Conservation (phyloP, 2,888 invertebrate species). For the Mimachlamys varia region DNA sequence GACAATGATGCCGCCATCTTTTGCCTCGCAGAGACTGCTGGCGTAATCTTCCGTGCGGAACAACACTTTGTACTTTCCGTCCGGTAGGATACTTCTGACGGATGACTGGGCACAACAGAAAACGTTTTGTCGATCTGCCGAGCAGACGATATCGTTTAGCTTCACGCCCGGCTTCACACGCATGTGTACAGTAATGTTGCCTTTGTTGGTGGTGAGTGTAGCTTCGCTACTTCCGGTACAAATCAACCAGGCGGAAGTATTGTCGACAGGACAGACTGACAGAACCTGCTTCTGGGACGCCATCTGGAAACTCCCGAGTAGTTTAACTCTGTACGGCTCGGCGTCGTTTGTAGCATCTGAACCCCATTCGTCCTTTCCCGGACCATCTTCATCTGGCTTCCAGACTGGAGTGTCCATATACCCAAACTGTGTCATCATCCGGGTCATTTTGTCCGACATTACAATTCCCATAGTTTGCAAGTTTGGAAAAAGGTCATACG, state of each 20-base stretch:
- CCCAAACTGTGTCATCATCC: conserved; percentile 20
- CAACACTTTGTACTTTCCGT: background rate
- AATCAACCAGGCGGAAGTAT: conserved; percentile 9
- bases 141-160: conserved; percentile 27
- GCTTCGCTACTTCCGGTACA: conserved; percentile 9
- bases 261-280: background rate
- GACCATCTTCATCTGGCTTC: background rate
- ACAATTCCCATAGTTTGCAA: background rate
- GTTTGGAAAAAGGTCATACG: conserved; percentile 25
- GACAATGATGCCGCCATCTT: conserved; percentile 7
- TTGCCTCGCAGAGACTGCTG: background rate
- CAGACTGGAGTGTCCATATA: conserved; percentile 12
- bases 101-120: conserved; percentile 5
- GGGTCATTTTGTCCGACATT: conserved; percentile 18
- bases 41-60: conserved; percentile 2
- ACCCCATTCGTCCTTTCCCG: conserved; percentile 21
- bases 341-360: background rate
- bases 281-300: background rate
- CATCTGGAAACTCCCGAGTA: background rate
- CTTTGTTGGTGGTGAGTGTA: background rate
- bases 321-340: background rate
- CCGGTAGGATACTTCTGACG: background rate
- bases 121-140: background rate
- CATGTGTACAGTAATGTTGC: conserved; percentile 11
- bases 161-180: conserved; percentile 20